Evolutionary conservation across 2,113 vertebrate species (phyloP), one percentile per base, ranked within the genome.

Genomic region (Thalassarche chlororhynchos): DNA sequence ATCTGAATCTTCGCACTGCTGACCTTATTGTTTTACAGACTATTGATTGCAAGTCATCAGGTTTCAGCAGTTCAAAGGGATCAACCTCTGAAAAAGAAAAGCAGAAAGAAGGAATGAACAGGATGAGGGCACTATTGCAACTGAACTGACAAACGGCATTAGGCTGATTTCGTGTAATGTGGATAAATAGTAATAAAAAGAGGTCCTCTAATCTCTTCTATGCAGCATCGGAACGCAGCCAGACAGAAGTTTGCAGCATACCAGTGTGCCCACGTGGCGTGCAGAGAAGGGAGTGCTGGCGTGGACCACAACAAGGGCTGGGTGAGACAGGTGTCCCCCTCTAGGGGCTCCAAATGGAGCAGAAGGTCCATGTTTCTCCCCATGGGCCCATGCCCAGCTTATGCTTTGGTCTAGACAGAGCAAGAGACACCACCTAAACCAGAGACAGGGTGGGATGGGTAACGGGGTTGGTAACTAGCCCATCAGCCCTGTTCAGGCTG

Each of bases 21-120:
- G 89, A 96, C 88, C 96, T 95, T 89, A 92, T 72, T 95, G 94
- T 96, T 98, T 98, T 87, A 87, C 91, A 89, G 81, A 85, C 94
- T 97, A 97, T 97, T 96, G 96, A 98, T 95, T 97, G 61, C 47
- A 75, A 95, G 86, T 93, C 94, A 83, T 96, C 95, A 71, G 84
- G 91, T 95, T 96, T 95, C 89, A 87, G 64, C 90, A 85, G 90
- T 77, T 96, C 96, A 84, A 87, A 79, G 72, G 85, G 74, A 95
- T 93, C 95, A 88, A 31, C 24, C 89, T 97, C 90, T 80, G 94
- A 79, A 95, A 91, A 89, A 92, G 81, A 89, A 86, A 97, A 92
- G 52, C 80, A 94, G 76, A 92, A 95, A 68, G 80, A 83, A 60
- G 19, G 62, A 69, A 69, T 86, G 34, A 74, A 57, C 75, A 90